These are phyloP conservation scores for Eueremaeus valkanovi DNA, from an alignment of 2,888 invertebrate species.

Conservation along the genomic window DNA sequence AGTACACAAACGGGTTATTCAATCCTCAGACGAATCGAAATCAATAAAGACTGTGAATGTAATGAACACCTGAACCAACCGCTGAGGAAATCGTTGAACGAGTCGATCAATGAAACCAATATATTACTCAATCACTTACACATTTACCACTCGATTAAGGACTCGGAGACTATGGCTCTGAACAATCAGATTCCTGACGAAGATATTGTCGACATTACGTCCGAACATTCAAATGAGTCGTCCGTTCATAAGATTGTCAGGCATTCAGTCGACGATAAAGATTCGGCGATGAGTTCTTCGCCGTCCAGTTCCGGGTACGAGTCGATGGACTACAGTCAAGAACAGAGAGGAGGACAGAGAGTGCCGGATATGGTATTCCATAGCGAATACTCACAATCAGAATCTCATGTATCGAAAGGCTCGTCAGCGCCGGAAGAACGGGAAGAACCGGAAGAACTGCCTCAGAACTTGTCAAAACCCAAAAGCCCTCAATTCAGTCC, in stretches of 20 bases:
- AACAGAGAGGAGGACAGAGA: neutral
- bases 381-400: neutral
- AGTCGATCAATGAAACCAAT: conserved; percentile 14
- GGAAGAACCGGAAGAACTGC: neutral
- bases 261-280: neutral
- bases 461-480: neutral
- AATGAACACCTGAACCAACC: neutral
- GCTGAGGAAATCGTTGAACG: neutral
- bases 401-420: neutral
- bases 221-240: neutral
- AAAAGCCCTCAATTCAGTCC: neutral
- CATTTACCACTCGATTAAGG: neutral
- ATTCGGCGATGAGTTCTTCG: neutral
- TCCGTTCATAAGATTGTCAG: neutral
- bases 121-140: neutral
- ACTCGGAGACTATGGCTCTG: neutral
- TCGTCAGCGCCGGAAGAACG: too few species aligned
- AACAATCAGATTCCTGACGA: neutral
- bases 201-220: neutral
- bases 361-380: neutral
- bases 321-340: neutral
- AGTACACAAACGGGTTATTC: conserved; percentile 20
- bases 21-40: conserved; percentile 7
- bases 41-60: conserved; percentile 14
- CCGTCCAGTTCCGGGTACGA: conserved; percentile 6